Percentiles rank a stretch among this genome's conserved stretches.
Evolutionary conservation across 2,888 invertebrate species (phyloP).

Genomic region (Spisula solida): DNA sequence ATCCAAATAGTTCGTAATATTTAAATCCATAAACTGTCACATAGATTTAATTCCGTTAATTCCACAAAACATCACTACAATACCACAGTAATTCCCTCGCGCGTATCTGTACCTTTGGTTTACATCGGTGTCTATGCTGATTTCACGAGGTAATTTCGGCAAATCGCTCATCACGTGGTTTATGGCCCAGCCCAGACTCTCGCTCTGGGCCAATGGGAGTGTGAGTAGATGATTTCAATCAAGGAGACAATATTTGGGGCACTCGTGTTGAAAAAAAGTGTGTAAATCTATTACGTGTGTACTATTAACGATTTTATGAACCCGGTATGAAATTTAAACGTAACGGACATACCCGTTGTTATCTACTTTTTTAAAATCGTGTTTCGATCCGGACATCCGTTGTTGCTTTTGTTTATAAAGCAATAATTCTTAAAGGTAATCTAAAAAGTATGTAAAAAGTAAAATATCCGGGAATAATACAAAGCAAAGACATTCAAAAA

Average conservation of each 20-base stretch:
- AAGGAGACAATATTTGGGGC: conserved; percentile 8
- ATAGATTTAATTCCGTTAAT: conserved; percentile 28
- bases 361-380: background rate
- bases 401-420: background rate
- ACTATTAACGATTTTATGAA: conserved; percentile 4
- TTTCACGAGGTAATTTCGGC: conserved; percentile 38
- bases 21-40: conserved; percentile 41
- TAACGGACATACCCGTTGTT: conserved; percentile 15
- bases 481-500: background rate
- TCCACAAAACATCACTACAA: conserved; percentile 33
- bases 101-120: conserved; percentile 40
- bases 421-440: background rate
- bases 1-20: conserved; percentile 11
- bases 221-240: conserved; percentile 9
- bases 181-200: conserved; percentile 42
- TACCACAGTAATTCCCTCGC: conserved; percentile 24
- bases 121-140: conserved; percentile 42
- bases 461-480: background rate
- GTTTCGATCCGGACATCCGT: background rate
- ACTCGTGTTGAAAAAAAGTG: background rate
- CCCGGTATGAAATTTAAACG: background rate
- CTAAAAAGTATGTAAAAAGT: background rate
- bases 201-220: conserved; percentile 15
- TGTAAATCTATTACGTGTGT: conserved; percentile 8
- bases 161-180: conserved; percentile 39